Conservation (phyloP, 2,888 invertebrate species). For the Plemyria rubiginata region DNA sequence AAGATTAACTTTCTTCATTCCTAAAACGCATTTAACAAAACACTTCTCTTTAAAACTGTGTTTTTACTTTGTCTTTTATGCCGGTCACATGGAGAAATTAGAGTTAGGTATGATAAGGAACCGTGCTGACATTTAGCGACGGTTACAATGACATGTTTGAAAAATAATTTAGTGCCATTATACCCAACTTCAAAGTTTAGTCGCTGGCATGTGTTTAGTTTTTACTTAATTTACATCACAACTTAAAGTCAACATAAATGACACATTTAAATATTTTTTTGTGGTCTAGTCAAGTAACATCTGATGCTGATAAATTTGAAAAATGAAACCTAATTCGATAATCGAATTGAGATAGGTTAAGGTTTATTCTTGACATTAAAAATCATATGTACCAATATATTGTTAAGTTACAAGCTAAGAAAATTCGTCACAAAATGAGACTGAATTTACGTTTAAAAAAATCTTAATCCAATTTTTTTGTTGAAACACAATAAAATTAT, state of each 20-base stretch:
- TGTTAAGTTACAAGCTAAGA: constrained; percentile 50
- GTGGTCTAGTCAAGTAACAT: constrained; percentile 60
- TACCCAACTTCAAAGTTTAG: constrained; percentile 49
- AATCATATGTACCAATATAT: constrained; percentile 29
- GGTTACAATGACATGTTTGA: constrained; percentile 29
- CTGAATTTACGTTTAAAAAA: constrained; percentile 63
- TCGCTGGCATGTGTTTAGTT: constrained; percentile 46
- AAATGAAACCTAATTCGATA: neutral
- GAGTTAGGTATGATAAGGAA: constrained; percentile 18
- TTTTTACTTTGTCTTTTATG: constrained; percentile 33
- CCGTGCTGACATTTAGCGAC: neutral
- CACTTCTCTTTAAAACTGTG: constrained; percentile 39
- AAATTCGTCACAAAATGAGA: constrained; percentile 64
- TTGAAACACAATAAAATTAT: neutral
- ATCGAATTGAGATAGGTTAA: constrained; percentile 2
- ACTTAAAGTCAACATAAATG: constrained; percentile 22
- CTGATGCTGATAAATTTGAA: constrained; percentile 34
- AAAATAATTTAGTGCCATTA: constrained; percentile 66
- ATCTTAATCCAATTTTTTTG: constrained; percentile 36
- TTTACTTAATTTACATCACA: constrained; percentile 40
- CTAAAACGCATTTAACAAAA: constrained; percentile 63
- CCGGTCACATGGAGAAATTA: constrained; percentile 20
- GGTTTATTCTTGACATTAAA: constrained; percentile 34
- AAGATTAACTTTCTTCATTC: constrained; percentile 58
- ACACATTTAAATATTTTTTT: constrained; percentile 30